Evolutionary conservation across 2,888 invertebrate species (phyloP).

Genomic region (Rhaphigaster nebulosa): DNA sequence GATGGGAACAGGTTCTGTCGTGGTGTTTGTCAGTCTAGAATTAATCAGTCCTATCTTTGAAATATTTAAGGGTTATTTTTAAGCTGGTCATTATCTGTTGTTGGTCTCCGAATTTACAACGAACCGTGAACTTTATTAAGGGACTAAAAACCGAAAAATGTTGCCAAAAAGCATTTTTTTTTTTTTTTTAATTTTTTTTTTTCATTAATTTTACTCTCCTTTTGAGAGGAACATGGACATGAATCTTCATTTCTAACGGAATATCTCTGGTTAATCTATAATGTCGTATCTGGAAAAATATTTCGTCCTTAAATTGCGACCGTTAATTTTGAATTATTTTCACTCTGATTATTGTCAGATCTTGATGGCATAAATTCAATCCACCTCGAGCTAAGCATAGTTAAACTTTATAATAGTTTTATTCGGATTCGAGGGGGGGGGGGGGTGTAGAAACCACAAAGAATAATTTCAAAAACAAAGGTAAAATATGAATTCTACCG

Average conservation of each 20-base stretch:
- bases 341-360: not conserved
- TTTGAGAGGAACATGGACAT: not conserved
- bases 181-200: not conserved
- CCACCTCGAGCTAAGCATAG: too few species aligned
- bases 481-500: too few species aligned
- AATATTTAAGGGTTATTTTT: constrained; percentile 13
- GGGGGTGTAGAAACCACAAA: too few species aligned
- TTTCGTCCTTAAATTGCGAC: not conserved
- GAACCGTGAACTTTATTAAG: not conserved
- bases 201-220: not conserved
- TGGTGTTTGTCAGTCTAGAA: constrained; percentile 18
- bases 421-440: too few species aligned
- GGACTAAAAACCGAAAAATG: not conserved
- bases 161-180: not conserved
- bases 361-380: not conserved
- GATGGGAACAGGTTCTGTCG: not conserved
- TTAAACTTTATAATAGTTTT: too few species aligned
- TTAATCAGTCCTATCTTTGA: constrained; percentile 30
- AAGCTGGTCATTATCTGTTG: constrained; percentile 8
- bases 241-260: not conserved
- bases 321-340: too few species aligned
- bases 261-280: not conserved
- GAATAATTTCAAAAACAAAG: too few species aligned
- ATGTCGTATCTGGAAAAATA: not conserved
- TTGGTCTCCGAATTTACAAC: not conserved